phyloP scores from a whole-genome alignment of 2,888 invertebrate genomes.

The Platycnemis pennipes region DNA sequence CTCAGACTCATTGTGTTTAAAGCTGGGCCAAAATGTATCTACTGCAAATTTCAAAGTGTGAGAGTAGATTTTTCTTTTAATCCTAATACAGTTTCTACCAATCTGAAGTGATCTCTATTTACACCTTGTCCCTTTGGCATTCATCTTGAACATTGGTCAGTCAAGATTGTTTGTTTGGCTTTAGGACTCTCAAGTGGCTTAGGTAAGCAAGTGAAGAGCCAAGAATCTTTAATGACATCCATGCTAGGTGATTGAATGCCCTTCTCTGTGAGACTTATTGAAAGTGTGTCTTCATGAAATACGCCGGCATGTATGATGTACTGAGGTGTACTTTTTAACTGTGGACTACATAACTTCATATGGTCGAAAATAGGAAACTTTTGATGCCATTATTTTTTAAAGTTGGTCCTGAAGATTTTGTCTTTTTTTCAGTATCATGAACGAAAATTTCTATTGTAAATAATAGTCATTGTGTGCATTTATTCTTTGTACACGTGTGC shows the following conservation, averaged over 20 bases:
- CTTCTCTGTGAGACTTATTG: constrained; percentile 13
- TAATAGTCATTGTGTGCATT: constrained; percentile 63
- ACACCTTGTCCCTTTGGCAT: constrained; percentile 29
- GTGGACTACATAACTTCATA: constrained; percentile 49
- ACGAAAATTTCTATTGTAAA: constrained; percentile 54
- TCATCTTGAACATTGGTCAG: constrained; percentile 35
- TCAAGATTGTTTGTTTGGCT: not conserved
- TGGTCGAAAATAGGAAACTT: constrained; percentile 48
- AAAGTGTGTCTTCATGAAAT: constrained; percentile 12
- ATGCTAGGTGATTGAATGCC: not conserved
- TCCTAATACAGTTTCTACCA: constrained; percentile 25
- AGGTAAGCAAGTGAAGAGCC: not conserved
- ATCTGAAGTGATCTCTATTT: constrained; percentile 19
- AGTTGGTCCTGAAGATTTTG: constrained; percentile 56
- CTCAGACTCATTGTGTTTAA: not conserved
- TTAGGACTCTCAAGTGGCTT: not conserved
- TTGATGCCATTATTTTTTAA: constrained; percentile 63
- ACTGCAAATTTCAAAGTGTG: constrained; percentile 41
- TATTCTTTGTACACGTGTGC: constrained; percentile 64
- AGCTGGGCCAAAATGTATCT: constrained; percentile 14
- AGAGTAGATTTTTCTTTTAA: not conserved
- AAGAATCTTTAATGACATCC: not conserved
- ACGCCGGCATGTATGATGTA: constrained; percentile 31
- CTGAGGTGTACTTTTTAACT: constrained; percentile 45
- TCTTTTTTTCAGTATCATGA: constrained; percentile 57